Conservation (phyloP, 2,888 invertebrate genomes). For the Andricus curvator region DNA sequence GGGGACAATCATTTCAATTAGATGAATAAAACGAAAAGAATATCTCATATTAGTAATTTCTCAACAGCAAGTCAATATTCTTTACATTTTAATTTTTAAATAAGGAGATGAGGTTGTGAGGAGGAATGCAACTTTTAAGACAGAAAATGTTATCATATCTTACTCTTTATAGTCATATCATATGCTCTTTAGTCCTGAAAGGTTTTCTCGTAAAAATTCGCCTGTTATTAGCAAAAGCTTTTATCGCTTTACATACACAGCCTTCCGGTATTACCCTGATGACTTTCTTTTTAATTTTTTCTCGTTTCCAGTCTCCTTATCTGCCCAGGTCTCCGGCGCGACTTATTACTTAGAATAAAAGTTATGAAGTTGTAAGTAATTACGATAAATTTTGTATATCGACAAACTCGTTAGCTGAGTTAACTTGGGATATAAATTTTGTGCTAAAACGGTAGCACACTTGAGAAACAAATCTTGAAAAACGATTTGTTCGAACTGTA, state of each 20-base stretch:
- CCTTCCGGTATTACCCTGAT: slow-evolving; percentile 34
- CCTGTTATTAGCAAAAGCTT: slow-evolving; percentile 21
- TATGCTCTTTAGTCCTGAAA: slow-evolving; percentile 14
- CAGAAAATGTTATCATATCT: background rate
- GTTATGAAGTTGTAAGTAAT: slow-evolving; percentile 29
- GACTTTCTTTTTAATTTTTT: slow-evolving; percentile 4
- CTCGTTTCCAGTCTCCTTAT: slow-evolving; percentile 12
- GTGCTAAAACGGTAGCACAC: background rate
- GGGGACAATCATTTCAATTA: too few relatives aligned
- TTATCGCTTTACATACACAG: slow-evolving; percentile 1
- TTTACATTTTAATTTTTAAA: background rate
- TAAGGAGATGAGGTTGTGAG: background rate
- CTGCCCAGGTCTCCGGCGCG: background rate
- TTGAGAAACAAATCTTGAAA: background rate
- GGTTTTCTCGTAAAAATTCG: slow-evolving; percentile 25
- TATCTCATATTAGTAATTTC: background rate
- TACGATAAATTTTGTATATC: slow-evolving; percentile 33
- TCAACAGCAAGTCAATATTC: background rate
- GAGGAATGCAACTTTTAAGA: background rate
- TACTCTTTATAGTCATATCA: background rate
- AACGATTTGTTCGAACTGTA: background rate
- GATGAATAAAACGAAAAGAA: background rate
- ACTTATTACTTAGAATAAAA: slow-evolving; percentile 34
- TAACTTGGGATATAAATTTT: background rate
- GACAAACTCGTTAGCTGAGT: slow-evolving; percentile 17